Evolutionary conservation across 2,888 invertebrate species (phyloP).

Genomic region (Chymomyza fuscimana): DNA sequence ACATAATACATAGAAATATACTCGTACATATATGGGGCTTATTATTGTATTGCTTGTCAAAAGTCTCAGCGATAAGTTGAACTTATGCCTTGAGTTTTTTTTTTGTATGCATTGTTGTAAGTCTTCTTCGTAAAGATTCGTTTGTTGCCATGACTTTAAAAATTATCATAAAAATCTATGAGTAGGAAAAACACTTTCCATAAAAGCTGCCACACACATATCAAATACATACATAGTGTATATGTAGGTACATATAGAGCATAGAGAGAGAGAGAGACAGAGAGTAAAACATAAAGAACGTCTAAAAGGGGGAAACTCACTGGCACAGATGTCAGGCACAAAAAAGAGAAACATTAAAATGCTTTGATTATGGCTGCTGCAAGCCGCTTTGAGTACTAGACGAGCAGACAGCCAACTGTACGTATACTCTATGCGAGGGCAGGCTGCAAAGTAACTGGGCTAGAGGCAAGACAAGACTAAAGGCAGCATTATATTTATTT

Average conservation of each 20-base stretch:
- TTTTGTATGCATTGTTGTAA: background rate
- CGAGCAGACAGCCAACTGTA: background rate
- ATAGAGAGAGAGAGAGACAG: no score
- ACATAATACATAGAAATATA: background rate
- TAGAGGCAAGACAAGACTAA: no score
- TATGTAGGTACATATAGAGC: no score
- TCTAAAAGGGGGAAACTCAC: background rate
- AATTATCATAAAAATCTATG: conserved; percentile 13
- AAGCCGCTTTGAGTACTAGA: conserved; percentile 2
- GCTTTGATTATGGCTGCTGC: background rate
- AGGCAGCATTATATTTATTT: no score
- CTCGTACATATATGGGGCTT: background rate
- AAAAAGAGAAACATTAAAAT: conserved; percentile 3
- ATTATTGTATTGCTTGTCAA: background rate
- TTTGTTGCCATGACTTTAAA: background rate
- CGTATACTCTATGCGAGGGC: background rate
- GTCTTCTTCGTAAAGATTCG: background rate
- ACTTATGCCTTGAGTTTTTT: background rate
- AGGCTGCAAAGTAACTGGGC: no score
- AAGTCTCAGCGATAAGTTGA: background rate
- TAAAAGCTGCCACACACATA: conserved; percentile 1
- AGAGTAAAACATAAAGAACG: background rate
- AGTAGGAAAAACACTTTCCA: conserved; percentile 8
- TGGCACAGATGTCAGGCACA: background rate
- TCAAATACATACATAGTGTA: no score